Evolutionary conservation across 2,888 invertebrate genomes (phyloP).

Genomic region (Aphodius sticticus): DNA sequence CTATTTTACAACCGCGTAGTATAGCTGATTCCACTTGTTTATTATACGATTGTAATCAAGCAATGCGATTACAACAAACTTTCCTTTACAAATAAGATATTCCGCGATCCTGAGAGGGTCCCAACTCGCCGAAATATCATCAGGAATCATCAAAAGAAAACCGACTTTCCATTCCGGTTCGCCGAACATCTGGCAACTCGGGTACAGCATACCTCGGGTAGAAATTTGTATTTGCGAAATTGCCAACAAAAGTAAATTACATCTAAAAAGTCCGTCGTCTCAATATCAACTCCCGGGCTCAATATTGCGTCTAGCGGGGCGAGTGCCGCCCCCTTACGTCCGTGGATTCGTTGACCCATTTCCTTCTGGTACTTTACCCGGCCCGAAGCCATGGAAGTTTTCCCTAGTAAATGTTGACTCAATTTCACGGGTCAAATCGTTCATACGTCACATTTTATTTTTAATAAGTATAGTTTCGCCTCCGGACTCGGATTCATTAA

Average conservation of each 20-base stretch:
- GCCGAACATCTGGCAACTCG: not conserved
- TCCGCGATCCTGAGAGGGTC: no score
- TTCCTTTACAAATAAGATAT: no score
- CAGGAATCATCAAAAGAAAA: not conserved
- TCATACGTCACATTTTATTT: not conserved
- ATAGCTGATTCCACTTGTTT: no score
- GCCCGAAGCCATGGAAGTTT: not conserved
- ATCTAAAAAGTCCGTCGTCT: not conserved
- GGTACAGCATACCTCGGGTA: not conserved
- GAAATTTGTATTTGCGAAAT: not conserved
- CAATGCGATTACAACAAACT: no score
- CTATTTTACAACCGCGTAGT: no score
- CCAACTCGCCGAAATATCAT: not conserved
- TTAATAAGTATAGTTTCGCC: not conserved
- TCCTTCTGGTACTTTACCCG: not conserved
- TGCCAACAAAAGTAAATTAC: slow-evolving; percentile 4
- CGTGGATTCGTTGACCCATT: not conserved
- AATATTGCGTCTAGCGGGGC: not conserved
- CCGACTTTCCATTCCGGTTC: not conserved
- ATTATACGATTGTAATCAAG: no score
- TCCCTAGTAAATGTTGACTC: not conserved
- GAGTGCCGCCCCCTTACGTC: not conserved
- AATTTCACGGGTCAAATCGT: not conserved
- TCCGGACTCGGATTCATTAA: not conserved
- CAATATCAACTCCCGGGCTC: not conserved